Percentiles rank a stretch among this genome's conserved stretches.
Evolutionary conservation across 2,113 vertebrate genomes (phyloP).

Genomic region (Aphyosemion australe): DNA sequence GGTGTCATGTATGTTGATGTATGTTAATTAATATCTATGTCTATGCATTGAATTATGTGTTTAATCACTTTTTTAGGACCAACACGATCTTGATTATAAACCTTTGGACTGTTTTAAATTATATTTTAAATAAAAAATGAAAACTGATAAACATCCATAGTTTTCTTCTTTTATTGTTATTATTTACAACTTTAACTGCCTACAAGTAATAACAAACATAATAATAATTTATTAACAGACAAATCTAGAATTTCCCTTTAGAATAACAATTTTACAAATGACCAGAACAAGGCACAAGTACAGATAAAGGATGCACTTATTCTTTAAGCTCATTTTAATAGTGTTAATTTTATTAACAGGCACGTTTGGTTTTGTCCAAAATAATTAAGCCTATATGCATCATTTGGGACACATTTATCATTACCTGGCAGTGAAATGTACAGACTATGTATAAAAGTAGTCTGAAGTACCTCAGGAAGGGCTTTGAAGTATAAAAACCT

Average conservation of each 20-base stretch:
- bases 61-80: conserved; percentile 23
- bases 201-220: conserved; percentile 9
- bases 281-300: conserved; percentile 14
- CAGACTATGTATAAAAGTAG: background rate
- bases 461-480: background rate
- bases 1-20: conserved; percentile 6
- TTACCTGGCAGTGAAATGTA: background rate
- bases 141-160: background rate
- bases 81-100: background rate
- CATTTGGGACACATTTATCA: background rate
- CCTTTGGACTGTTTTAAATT: conserved; percentile 5
- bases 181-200: conserved; percentile 6
- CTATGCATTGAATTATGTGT: conserved; percentile 6
- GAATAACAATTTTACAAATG: background rate
- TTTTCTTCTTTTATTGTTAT: conserved; percentile 24
- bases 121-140: conserved; percentile 54
- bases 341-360: too few species aligned
- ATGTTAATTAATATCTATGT: background rate
- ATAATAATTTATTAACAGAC: background rate
- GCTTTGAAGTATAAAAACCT: background rate
- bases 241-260: conserved; percentile 2
- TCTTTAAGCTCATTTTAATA: too few species aligned
- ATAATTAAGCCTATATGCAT: background rate
- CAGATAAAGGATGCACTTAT: background rate
- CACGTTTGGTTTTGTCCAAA: too few species aligned